Base-by-base conservation (phyloP, 2,888 invertebrate genomes). In the Alcis repandata region DNA sequence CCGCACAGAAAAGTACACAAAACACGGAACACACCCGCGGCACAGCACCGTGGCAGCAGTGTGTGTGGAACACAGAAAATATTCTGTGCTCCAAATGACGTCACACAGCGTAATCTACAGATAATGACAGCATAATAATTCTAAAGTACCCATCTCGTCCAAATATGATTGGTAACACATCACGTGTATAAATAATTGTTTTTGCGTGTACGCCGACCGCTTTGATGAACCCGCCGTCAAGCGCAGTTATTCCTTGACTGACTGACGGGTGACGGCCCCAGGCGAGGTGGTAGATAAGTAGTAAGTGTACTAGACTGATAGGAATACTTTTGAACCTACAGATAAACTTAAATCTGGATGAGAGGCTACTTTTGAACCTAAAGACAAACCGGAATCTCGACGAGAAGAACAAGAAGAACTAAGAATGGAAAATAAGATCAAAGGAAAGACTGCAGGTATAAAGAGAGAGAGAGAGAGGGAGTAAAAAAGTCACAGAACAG, bases 211-310 rank as follows among this genome's bases (percentile, higher is more conserved):
- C 56, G 67, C 61, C 62, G 48, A 43, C 58, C 59, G 51, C 51
- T 68, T 65, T 73, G 70, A 73, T 72, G 66, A 63, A 69, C 69
- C 69, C 59, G 65, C 70, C 63, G 61, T 70, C 71, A 72, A 45
- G 32, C 43, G 51, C 69, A 38, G 65, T 67, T 61, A 67, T 59
- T 53, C 43, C 46, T 46, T 63, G 68, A 70, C 63, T 60, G 63
- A 64, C 59, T 41, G 66, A 66, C 66, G 60, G 57, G 45, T 46
- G 65, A 58, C 59, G 41, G 63, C 49, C 45, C 15, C 60, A 59
- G 63, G 64, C 19, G 63, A 59, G 63, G 64, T 64, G 62, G 56
- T 66, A 54, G 46, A 38, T 52, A 49, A 15, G 10, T 33, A 11
- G 10, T 7, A 10, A 8, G 32, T 32, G 11, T 10, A 9, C 19